phyloP scores from a whole-genome alignment of 2,113 vertebrate species.

The Machaerirhynchus nigripectus region DNA sequence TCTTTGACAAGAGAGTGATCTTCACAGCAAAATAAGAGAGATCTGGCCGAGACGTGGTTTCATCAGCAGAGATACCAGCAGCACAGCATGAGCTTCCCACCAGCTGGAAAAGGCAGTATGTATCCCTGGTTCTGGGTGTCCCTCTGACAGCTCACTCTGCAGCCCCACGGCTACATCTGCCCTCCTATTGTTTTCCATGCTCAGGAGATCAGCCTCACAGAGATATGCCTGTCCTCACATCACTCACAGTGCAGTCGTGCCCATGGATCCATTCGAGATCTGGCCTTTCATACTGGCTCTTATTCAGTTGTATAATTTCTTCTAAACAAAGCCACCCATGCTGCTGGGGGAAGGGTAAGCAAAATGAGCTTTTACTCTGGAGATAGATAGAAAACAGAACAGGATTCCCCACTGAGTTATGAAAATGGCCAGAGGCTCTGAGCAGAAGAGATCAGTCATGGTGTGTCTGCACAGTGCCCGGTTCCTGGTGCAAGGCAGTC shows the following conservation, averaged over 20 bases:
- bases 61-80: not conserved
- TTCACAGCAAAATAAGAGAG: not conserved
- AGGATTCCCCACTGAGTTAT: not conserved
- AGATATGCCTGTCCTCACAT: not conserved
- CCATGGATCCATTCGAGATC: not conserved
- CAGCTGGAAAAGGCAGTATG: not conserved
- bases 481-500: accelerated
- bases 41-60: accelerated
- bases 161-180: not conserved
- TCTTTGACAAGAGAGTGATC: not conserved
- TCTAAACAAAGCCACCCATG: not conserved
- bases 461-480: accelerated
- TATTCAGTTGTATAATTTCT: not conserved
- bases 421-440: not conserved
- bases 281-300: not conserved
- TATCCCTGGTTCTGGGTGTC: not conserved
- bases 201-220: not conserved
- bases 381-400: not conserved
- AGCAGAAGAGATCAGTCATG: not conserved
- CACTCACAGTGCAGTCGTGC: not conserved
- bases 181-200: not conserved
- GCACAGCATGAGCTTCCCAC: not conserved
- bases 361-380: not conserved
- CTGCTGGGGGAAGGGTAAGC: not conserved
- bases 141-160: not conserved